Percentiles rank a stretch among this genome's conserved stretches.
These are phyloP conservation scores for Odontocolon sp. DNA, from an alignment of 2,888 invertebrate species.

Conservation along the genomic window DNA sequence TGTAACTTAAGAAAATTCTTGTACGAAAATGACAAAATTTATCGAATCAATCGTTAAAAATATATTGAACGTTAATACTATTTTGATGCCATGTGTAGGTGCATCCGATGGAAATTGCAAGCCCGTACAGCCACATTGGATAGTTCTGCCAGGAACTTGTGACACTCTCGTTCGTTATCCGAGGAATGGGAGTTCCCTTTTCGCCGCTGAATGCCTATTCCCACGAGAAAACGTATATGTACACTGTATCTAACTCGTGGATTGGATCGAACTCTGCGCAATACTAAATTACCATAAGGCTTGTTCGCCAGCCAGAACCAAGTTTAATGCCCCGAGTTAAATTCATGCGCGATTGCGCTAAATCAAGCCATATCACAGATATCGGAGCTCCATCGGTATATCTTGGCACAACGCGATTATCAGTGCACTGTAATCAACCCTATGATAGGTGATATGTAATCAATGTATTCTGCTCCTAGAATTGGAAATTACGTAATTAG, in stretches of 20 bases:
- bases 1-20: too few relatives aligned
- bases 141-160: slow-evolving; percentile 36
- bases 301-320: not conserved
- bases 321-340: slow-evolving; percentile 26
- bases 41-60: too few relatives aligned
- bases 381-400: not conserved
- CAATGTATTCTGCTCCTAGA: too few relatives aligned
- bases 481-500: too few relatives aligned
- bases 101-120: not conserved
- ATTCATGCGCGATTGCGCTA: slow-evolving; percentile 32
- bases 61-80: too few relatives aligned
- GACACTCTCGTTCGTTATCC: slow-evolving; percentile 54
- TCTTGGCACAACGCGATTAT: not conserved
- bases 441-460: too few relatives aligned
- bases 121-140: not conserved
- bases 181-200: slow-evolving; percentile 40
- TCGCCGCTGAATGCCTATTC: slow-evolving; percentile 18
- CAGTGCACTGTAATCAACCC: not conserved
- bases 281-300: slow-evolving; percentile 32
- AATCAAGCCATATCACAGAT: slow-evolving; percentile 27
- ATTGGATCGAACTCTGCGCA: slow-evolving; percentile 15
- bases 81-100: not conserved
- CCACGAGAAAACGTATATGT: slow-evolving; percentile 1
- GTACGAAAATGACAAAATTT: too few relatives aligned
- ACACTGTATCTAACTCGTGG: not conserved